phyloP scores from a whole-genome alignment of 2,113 vertebrate species.

The Scalopus aquaticus region DNA sequence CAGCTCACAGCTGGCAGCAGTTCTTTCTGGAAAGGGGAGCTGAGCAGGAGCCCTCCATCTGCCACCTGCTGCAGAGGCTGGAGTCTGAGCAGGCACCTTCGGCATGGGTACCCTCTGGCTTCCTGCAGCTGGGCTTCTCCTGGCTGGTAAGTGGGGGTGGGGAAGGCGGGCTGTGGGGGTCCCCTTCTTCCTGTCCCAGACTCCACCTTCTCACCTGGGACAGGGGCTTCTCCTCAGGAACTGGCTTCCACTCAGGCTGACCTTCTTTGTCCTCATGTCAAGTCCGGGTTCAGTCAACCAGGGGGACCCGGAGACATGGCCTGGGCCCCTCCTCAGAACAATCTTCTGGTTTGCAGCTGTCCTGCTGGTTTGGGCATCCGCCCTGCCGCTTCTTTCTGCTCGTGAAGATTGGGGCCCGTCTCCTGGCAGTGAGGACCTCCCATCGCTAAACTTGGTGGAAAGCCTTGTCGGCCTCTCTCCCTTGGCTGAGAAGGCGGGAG shows the following conservation, averaged over 20 bases:
- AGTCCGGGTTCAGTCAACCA: not conserved
- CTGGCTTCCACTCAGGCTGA: not conserved
- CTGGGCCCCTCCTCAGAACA: not conserved
- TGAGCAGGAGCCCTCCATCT: not conserved
- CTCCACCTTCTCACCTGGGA: not conserved
- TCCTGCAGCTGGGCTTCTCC: not conserved
- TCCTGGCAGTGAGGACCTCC: not conserved
- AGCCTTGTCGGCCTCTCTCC: not conserved
- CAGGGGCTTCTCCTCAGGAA: not conserved
- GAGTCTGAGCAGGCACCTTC: not conserved
- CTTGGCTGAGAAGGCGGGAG: not conserved
- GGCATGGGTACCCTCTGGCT: not conserved
- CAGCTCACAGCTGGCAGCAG: not conserved
- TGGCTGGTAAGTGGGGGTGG: not conserved
- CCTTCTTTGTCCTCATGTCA: not conserved
- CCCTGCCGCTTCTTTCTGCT: not conserved
- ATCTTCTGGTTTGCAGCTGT: not conserved
- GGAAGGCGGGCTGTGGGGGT: too few species aligned
- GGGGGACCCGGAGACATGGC: not conserved
- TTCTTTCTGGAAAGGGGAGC: not conserved
- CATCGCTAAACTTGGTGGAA: not conserved
- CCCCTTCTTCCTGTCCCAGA: too few species aligned
- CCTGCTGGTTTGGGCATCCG: not conserved
- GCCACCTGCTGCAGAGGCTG: not conserved
- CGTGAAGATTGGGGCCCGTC: not conserved